Percentiles rank a stretch among this genome's conserved stretches.
These are phyloP conservation scores for Galeopsomyia nigrocyanea DNA, from an alignment of 2,888 invertebrate genomes.

Conservation along the genomic window DNA sequence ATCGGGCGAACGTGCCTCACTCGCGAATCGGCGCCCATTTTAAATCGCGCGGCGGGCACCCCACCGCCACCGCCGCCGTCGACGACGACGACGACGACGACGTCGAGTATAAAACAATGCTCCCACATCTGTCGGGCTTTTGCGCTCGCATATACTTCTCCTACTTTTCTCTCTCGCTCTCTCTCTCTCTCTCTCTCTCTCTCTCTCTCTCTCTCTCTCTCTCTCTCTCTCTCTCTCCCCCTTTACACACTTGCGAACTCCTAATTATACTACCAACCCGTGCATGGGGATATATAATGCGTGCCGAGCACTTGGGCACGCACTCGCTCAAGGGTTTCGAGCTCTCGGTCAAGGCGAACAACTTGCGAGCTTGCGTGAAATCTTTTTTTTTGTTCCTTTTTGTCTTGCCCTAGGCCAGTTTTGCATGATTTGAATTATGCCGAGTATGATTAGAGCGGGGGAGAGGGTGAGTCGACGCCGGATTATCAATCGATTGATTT, in stretches of 20 bases:
- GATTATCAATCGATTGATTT: slow-evolving; percentile 68
- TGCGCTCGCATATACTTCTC: slow-evolving; percentile 42
- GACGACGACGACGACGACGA: not conserved
- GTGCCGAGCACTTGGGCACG: slow-evolving; percentile 68
- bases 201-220: slow-evolving; percentile 26
- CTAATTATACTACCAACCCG: slow-evolving; percentile 66
- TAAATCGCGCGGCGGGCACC: slow-evolving; percentile 64
- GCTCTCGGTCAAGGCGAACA: slow-evolving; percentile 27
- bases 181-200: too few species aligned
- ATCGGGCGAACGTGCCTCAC: slow-evolving; percentile 48
- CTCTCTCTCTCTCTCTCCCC: slow-evolving; percentile 16
- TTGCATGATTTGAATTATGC: slow-evolving; percentile 8
- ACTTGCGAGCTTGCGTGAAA: not conserved
- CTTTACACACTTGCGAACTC: slow-evolving; percentile 63
- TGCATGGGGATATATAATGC: slow-evolving; percentile 64
- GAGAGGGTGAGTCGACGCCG: slow-evolving; percentile 52
- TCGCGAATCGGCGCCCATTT: slow-evolving; percentile 58
- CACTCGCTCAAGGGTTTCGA: slow-evolving; percentile 52
- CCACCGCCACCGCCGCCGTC: not conserved
- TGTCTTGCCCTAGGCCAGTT: not conserved
- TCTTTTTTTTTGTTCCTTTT: not conserved
- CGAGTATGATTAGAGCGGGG: slow-evolving; percentile 47
- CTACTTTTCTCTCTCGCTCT: slow-evolving; percentile 46
- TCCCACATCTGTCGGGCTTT: slow-evolving; percentile 70
- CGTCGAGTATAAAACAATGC: slow-evolving; percentile 67